Evolutionary conservation across 2,797 vertebrate species (phyloP).

Genomic region (Amphiprion clarkii): DNA sequence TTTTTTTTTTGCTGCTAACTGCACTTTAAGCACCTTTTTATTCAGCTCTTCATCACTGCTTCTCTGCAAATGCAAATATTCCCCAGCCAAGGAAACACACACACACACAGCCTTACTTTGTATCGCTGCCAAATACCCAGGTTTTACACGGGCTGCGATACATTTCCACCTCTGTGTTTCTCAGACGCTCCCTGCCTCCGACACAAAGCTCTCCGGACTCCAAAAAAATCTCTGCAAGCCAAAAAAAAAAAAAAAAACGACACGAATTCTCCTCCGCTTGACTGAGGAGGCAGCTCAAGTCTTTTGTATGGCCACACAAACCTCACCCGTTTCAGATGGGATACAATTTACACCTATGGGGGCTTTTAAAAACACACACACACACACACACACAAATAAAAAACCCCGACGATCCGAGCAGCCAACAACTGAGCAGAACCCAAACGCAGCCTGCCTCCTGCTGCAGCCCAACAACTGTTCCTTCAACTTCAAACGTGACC

Average conservation of each 20-base stretch:
- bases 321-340: conserved; percentile 76
- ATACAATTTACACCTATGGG: conserved; percentile 61
- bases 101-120: conserved; percentile 57
- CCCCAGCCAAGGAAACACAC: conserved; percentile 32
- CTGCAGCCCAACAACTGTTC: conserved; percentile 36
- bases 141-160: conserved; percentile 32
- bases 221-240: conserved; percentile 10
- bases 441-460: background rate
- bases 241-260: background rate
- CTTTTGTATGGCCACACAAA: conserved; percentile 72
- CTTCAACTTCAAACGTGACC: conserved; percentile 64
- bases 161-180: conserved; percentile 40
- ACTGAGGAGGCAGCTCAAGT: conserved; percentile 51
- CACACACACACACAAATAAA: background rate
- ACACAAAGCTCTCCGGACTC: conserved; percentile 21
- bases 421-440: conserved; percentile 20
- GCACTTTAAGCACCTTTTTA: conserved; percentile 19
- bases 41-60: background rate
- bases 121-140: conserved; percentile 58
- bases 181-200: conserved; percentile 33
- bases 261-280: conserved; percentile 23
- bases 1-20: background rate
- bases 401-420: background rate
- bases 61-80: conserved; percentile 38
- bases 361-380: conserved; percentile 22